A percentile compares a stretch with the other conserved stretches of the same genome.
These are phyloP conservation scores for Scomber japonicus DNA, from an alignment of 2,113 vertebrate genomes.

Conservation along the genomic window DNA sequence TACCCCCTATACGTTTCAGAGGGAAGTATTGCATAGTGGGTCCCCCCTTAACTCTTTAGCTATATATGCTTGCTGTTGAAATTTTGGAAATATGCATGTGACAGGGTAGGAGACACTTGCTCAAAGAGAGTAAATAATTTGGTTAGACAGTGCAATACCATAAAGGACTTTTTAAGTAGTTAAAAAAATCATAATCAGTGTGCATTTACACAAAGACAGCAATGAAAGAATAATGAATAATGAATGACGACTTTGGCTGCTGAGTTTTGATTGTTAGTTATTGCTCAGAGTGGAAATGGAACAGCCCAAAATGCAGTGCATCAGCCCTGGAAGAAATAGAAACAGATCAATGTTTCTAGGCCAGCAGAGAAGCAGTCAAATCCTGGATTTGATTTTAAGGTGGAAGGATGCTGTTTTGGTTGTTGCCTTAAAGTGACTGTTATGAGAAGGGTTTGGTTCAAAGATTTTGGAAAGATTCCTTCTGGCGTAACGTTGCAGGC, in stretches of 20 bases:
- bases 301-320: neutral
- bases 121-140: slow-evolving; percentile 15
- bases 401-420: slow-evolving; percentile 16
- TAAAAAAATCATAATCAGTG: slow-evolving; percentile 4
- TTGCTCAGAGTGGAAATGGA: slow-evolving; percentile 9
- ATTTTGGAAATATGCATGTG: slow-evolving; percentile 1
- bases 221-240: slow-evolving; percentile 17
- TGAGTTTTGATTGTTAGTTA: slow-evolving; percentile 5
- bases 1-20: no score
- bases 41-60: neutral
- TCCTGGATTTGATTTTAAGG: slow-evolving; percentile 29
- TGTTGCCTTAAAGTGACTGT: slow-evolving; percentile 4
- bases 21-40: neutral
- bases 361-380: slow-evolving; percentile 16
- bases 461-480: slow-evolving; percentile 38
- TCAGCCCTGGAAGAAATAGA: neutral
- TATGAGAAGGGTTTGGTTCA: slow-evolving; percentile 20
- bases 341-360: neutral
- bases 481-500: neutral
- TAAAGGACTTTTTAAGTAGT: neutral
- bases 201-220: slow-evolving; percentile 8
- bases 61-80: neutral
- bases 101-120: neutral
- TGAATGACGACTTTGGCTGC: neutral
- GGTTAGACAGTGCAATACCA: neutral